phyloP scores from a whole-genome alignment of 2,888 invertebrate species.

The Trisateles emortualis region DNA sequence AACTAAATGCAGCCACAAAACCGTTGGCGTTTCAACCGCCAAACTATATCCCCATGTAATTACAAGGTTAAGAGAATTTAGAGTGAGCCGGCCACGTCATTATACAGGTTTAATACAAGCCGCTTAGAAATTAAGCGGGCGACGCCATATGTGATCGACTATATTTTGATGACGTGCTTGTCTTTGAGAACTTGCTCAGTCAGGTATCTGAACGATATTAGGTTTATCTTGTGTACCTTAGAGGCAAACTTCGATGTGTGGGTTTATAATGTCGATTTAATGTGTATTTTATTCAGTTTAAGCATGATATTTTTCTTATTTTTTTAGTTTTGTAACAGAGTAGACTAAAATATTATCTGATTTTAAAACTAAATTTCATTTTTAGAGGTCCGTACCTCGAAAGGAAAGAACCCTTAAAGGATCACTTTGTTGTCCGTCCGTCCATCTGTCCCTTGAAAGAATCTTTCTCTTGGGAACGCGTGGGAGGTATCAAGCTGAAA shows the following conservation, averaged over 20 bases:
- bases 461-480: too few species aligned
- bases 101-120: constrained; percentile 41
- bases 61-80: constrained; percentile 27
- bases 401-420: too few species aligned
- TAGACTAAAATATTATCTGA: too few species aligned
- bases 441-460: too few species aligned
- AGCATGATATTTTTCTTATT: too few species aligned
- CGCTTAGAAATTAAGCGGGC: constrained; percentile 18
- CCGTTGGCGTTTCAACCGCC: constrained; percentile 27
- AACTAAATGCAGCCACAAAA: constrained; percentile 7
- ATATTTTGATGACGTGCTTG: constrained; percentile 18
- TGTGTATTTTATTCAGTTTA: neutral
- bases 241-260: neutral
- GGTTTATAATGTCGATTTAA: neutral
- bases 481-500: too few species aligned
- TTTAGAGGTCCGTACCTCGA: too few species aligned
- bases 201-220: constrained; percentile 2
- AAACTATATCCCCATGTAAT: constrained; percentile 16
- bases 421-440: too few species aligned
- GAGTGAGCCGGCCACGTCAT: constrained; percentile 28
- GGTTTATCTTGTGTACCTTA: neutral
- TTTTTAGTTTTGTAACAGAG: too few species aligned
- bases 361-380: too few species aligned
- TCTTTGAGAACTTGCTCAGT: constrained; percentile 12
- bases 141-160: constrained; percentile 24